These are phyloP conservation scores for Ophion costatus DNA, from an alignment of 2,888 invertebrate species.

Conservation along the genomic window DNA sequence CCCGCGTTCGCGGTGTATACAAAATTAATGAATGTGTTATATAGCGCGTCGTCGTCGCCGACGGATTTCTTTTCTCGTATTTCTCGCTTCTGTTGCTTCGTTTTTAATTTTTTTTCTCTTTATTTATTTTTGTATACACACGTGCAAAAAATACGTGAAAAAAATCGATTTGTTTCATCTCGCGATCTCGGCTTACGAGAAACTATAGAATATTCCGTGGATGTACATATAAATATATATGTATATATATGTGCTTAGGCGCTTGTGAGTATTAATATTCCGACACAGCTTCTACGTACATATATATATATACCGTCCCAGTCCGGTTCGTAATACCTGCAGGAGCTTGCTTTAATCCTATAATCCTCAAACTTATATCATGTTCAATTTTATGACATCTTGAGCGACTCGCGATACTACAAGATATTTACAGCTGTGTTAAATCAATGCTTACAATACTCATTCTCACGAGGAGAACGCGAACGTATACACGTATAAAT, in stretches of 20 bases:
- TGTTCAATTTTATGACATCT: slow-evolving; percentile 64
- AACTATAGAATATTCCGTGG: slow-evolving; percentile 22
- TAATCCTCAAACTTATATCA: slow-evolving; percentile 66
- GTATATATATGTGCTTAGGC: not conserved
- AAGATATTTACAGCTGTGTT: slow-evolving; percentile 64
- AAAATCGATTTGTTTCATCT: slow-evolving; percentile 57
- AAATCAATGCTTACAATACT: slow-evolving; percentile 64
- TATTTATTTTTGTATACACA: not conserved
- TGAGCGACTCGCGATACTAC: slow-evolving; percentile 56
- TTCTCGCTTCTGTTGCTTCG: slow-evolving; percentile 34
- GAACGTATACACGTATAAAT: slow-evolving; percentile 14
- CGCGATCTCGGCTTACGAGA: slow-evolving; percentile 52
- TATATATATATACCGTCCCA: slow-evolving; percentile 5
- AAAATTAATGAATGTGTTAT: slow-evolving; percentile 63
- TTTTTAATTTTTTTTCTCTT: not conserved
- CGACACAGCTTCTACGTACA: not conserved
- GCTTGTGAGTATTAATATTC: not conserved
- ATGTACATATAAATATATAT: slow-evolving; percentile 17
- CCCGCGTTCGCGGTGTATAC: slow-evolving; percentile 48
- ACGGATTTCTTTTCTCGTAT: slow-evolving; percentile 46
- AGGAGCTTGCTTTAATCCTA: slow-evolving; percentile 62
- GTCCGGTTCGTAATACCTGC: slow-evolving; percentile 55
- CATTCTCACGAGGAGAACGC: slow-evolving; percentile 37
- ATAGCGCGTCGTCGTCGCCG: slow-evolving; percentile 27
- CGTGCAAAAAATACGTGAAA: slow-evolving; percentile 1